Percentiles rank a stretch among this genome's conserved stretches.
Evolutionary conservation across 2,888 invertebrate genomes (phyloP).

Genomic region (Escarpia spicata): DNA sequence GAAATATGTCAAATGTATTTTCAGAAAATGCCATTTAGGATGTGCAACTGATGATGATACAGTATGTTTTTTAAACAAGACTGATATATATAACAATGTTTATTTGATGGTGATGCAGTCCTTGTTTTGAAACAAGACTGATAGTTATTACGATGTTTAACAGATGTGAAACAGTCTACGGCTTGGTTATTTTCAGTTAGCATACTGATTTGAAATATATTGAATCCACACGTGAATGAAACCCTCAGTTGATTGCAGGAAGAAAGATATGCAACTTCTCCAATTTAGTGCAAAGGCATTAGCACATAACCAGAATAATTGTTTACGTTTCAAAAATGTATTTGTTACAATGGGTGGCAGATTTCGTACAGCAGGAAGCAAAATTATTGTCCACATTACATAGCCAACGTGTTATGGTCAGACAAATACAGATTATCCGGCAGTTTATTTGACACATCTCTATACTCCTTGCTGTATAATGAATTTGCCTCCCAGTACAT

Average conservation of each 20-base stretch:
- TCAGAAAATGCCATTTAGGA: background rate
- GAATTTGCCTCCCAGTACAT: background rate
- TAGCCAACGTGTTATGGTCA: background rate
- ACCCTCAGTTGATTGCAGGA: background rate
- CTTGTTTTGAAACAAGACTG: background rate
- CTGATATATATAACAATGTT: background rate
- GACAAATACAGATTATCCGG: background rate
- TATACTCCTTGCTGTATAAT: background rate
- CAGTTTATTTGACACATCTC: background rate
- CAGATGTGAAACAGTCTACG: background rate
- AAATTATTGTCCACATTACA: background rate
- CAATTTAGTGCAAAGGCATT: background rate
- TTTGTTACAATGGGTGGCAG: background rate
- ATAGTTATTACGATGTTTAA: background rate
- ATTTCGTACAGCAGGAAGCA: background rate
- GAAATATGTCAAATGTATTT: background rate
- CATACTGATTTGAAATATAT: background rate
- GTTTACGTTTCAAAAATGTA: background rate
- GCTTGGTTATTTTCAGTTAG: background rate
- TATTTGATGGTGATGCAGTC: background rate
- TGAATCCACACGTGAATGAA: background rate
- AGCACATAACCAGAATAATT: background rate
- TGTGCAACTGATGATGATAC: background rate
- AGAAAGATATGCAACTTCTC: background rate
- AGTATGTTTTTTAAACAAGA: background rate